Base-by-base conservation (phyloP, 2,888 invertebrate genomes). In the Microctonus brassicae region DNA sequence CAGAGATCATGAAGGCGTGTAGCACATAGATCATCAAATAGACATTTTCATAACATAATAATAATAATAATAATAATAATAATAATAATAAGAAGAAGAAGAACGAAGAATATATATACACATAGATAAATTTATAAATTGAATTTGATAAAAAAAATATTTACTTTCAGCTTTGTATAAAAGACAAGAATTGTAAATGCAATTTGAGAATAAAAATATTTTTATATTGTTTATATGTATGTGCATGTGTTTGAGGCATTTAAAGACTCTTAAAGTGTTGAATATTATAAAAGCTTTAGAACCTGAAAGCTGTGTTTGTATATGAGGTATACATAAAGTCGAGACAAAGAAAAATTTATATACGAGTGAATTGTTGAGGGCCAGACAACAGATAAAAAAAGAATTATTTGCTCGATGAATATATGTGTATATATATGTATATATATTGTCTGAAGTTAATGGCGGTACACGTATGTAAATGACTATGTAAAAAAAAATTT, bases 391-490 rank as follows among this genome's bases (percentile, higher is more conserved):
- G 24, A 63, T 63, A n/a, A 63, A 47, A 63, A 29, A 42, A 63
- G 69, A 70, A 36, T 33, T 57, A 70, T 70, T 63, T 64, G 39
- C 57, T 64, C 63, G 57, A 63, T 58, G 63, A 63, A n/a, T n/a
- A n/a, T n/a, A n/a, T n/a, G n/a, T n/a, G n/a, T n/a, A n/a, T n/a
- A n/a, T n/a, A n/a, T n/a, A n/a, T n/a, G n/a, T n/a, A n/a, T n/a
- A 70, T 70, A 64, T 70, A 70, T 70, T 64, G 34, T 64, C 63
- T 63, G 69, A 70, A 70, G 69, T 70, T n/a, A n/a, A n/a, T 26
- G 69, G 55, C 60, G 62, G 62, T 39, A 36, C n/a, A 55, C n/a
- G 33, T 34, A 10, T 47, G 26, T 10, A n/a, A n/a, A n/a, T n/a
- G n/a, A n/a, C n/a, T n/a, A n/a, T 26, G 36, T 69, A 34, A 34